These are phyloP conservation scores for Drosophila fungiperda DNA, from an alignment of 2,888 invertebrate species.

Conservation along the genomic window DNA sequence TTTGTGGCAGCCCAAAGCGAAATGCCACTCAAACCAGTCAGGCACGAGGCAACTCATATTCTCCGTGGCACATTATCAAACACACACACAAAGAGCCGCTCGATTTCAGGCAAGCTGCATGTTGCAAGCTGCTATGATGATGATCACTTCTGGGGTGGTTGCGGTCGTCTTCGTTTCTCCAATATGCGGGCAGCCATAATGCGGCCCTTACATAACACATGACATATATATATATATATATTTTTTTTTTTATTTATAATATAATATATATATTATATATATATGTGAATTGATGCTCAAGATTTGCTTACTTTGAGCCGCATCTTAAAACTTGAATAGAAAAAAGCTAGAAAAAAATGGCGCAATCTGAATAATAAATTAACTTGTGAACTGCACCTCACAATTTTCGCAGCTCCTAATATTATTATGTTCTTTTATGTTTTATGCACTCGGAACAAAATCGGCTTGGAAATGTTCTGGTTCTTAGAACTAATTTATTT, in stretches of 20 bases:
- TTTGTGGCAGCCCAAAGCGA: conserved; percentile 74
- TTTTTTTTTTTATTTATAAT: too few species aligned
- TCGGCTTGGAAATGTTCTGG: too few species aligned
- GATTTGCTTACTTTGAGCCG: background rate
- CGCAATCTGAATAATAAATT: background rate
- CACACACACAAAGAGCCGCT: background rate
- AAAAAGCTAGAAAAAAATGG: background rate
- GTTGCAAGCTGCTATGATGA: conserved; percentile 10
- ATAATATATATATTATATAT: background rate
- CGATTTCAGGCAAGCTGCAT: conserved; percentile 8
- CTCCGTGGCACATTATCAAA: conserved; percentile 21
- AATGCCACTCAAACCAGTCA: conserved; percentile 71
- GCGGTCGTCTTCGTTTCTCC: conserved; percentile 12
- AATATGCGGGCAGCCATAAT: conserved; percentile 53
- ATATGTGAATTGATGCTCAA: background rate
- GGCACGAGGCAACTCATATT: conserved; percentile 19
- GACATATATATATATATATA: background rate
- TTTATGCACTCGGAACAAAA: too few species aligned
- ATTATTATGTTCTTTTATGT: too few species aligned
- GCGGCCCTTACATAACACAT: conserved; percentile 22
- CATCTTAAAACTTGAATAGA: background rate
- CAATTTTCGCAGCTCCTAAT: too few species aligned
- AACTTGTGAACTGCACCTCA: background rate
- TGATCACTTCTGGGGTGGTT: conserved; percentile 31
- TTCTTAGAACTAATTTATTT: too few species aligned